Evolutionary conservation across 1,140 invertebrate genomes (phyloP), one percentile per base, ranked within the genome.

Genomic region (Ridgeia piscesae): DNA sequence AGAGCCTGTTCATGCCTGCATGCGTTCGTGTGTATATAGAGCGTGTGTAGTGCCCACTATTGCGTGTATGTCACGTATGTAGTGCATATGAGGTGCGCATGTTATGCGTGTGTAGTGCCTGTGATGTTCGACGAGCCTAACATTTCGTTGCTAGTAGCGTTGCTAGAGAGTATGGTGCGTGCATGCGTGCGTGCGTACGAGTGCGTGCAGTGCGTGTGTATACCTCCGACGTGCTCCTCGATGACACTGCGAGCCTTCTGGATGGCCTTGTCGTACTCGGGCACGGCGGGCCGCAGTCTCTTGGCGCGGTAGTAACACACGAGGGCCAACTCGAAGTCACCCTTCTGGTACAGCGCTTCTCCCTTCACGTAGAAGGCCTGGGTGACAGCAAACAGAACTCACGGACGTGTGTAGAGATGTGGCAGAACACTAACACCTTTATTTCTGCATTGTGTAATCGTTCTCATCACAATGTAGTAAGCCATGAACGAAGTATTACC

Each of bases 291-390:
- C 6, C 91, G 91, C 33, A 92, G 50, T 33, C 34, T 89, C 50
- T 92, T 92, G 34, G 91, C 91, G 50, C 91, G 33, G 48, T 92
- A 42, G 58, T 88, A 92, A 35, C 91, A 92, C 34, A 92, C 88
- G 21, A 92, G 88, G 11, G 91, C 48, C 33, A 88, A 21, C 88
- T 92, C 91, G n/a, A 92, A 92, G 33, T 88, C 91, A 89, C 91
- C 91, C 35, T 92, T 92, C 50, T 92, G 91, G 88, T 92, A 92
- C 9, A 88, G 88, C 0, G 91, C 48, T 50, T 92, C 91, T 14
- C 33, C 91, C 89, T 92, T 92, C 77, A 92, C 42, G 48, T 91
- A 91, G 35, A 91, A 48, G 2, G 34, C 89, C 89, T 34, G 34
- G 17, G 11, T 34, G n/a, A 90, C 14, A 90, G 4, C 33, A 21